Evolutionary conservation across 2,797 vertebrate species (phyloP), one percentile per base, ranked within the genome.

Genomic region (Decapterus maruadsi): DNA sequence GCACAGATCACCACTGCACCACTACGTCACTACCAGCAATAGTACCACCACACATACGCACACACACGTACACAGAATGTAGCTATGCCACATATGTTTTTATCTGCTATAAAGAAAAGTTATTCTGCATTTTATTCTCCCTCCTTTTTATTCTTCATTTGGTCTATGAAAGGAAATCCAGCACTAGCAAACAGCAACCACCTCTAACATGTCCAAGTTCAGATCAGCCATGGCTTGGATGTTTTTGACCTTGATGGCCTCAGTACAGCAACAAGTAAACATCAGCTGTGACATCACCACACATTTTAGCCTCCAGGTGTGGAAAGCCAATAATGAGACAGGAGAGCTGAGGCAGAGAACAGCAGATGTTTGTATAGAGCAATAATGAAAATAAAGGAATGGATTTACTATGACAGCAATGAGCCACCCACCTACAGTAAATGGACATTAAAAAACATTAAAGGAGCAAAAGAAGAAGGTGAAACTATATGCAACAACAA

Each of bases 1-100:
- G 65, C 70, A 77, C 50, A 72, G 65, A 85, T 82, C 68, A 78
- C 51, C 82, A 83, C 82, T 90, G 87, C 91, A 90, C 72, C 78
- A 83, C 72, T 86, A 83, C 75, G 63, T 86, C 85, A 87, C 81
- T 68, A 68, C 71, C 74, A 83, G 64, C 78, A 60, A 75, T 45
- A 86, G 58, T 55, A 73, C 51, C 9, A 29, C 36, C 48, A 50
- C 45, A 36, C 26, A 46, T 45, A 55, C 38, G 16, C 56, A 65
- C 36, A 58, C 36, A 66, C 8, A 0, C 17, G 53, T 16, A 8
- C n/a, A 1, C n/a, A 12, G 54, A 26, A 34, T 64, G 46, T 6
- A 19, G n/a, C 8, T 7, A 29, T 34, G n/a, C 43, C 61, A 72
- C n/a, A 20, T 43, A 12, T 36, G 4, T 56, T 51, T 68, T 48